Evolutionary conservation across 2,888 invertebrate species (phyloP).

Genomic region (Cerceris ruficornis): DNA sequence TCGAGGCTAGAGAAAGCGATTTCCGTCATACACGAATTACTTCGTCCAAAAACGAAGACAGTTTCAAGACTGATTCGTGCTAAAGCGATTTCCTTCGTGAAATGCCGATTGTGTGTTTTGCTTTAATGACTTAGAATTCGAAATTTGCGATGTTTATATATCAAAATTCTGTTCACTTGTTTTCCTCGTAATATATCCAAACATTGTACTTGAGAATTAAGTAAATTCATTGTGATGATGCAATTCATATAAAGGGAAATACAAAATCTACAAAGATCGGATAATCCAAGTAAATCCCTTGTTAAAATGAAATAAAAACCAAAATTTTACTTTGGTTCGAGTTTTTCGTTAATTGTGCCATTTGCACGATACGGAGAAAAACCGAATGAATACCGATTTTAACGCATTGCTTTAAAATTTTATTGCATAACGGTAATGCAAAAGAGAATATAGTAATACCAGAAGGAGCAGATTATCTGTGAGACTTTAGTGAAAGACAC

Average conservation of each 20-base stretch:
- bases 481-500: no score
- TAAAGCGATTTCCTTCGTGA: constrained; percentile 27
- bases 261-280: no score
- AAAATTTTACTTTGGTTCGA: not conserved
- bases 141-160: constrained; percentile 4
- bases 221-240: not conserved
- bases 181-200: no score
- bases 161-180: constrained; percentile 8
- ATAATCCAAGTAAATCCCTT: not conserved
- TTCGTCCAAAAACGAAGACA: constrained; percentile 50
- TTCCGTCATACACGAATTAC: constrained; percentile 47
- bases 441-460: no score
- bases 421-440: no score
- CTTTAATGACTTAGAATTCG: constrained; percentile 39
- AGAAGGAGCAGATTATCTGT: no score
- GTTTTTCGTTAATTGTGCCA: not conserved
- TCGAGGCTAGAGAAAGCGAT: constrained; percentile 62
- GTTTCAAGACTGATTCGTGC: constrained; percentile 41
- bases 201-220: no score
- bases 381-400: not conserved
- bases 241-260: no score
- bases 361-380: not conserved
- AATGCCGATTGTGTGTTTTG: constrained; percentile 49
- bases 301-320: not conserved
- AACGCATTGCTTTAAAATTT: no score